A percentile compares a stretch with the other conserved stretches of the same genome.
These are phyloP conservation scores for Cancer borealis DNA, from an alignment of 2,888 invertebrate genomes.

Conservation along the genomic window DNA sequence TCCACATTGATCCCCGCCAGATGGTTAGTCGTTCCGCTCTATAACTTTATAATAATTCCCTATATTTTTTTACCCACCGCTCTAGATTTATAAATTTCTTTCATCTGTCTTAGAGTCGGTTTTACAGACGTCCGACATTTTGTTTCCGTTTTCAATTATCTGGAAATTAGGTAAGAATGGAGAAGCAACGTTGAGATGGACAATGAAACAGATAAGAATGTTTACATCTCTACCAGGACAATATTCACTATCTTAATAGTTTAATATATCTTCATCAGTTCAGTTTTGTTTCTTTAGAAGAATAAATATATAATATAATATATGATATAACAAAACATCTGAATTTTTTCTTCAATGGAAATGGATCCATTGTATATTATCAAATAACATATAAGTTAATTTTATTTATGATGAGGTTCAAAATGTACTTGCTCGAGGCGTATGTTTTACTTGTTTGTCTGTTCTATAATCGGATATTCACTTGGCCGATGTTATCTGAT, in stretches of 20 bases:
- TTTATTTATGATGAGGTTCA: not conserved
- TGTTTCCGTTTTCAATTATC: not conserved
- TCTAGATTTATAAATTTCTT: not conserved
- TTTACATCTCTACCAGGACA: too few species aligned
- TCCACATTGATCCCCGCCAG: not conserved
- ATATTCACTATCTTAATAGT: too few species aligned
- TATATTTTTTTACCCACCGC: not conserved
- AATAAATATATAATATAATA: not conserved
- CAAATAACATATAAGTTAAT: too few species aligned
- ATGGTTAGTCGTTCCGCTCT: constrained; percentile 11
- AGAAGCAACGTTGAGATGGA: too few species aligned
- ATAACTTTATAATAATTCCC: not conserved
- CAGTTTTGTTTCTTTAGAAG: not conserved
- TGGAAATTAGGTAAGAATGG: not conserved
- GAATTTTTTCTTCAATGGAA: not conserved
- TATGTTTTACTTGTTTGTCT: not conserved
- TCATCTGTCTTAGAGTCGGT: not conserved
- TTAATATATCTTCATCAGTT: not conserved
- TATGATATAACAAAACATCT: not conserved
- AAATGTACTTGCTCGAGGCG: not conserved
- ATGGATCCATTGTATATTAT: not conserved
- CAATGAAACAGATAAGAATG: too few species aligned
- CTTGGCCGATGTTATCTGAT: not conserved
- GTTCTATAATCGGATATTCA: not conserved
- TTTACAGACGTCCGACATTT: not conserved